A percentile compares a stretch with the other conserved stretches of the same genome.
Conservation (phyloP, 2,888 invertebrate genomes). For the Netelia virgata region DNA sequence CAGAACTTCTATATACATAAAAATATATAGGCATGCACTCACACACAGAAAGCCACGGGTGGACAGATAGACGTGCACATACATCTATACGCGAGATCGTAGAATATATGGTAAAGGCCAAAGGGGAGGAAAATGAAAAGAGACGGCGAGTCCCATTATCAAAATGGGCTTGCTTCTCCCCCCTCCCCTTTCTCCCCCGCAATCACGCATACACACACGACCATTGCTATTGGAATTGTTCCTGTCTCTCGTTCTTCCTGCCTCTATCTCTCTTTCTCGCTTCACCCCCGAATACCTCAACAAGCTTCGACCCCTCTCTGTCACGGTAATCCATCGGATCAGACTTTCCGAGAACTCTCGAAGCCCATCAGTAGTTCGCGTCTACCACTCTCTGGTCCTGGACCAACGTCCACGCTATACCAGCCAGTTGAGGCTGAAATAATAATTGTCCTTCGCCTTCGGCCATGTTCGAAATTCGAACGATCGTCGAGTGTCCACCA, state of each 20-base stretch:
- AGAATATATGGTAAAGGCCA: conserved; percentile 12
- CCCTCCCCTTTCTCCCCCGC: conserved; percentile 74
- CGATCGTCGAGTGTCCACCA: not conserved
- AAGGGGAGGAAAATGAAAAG: conserved; percentile 51
- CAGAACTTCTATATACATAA: conserved; percentile 50
- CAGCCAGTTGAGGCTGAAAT: conserved; percentile 28
- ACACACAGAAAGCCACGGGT: conserved; percentile 22
- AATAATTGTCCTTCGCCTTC: conserved; percentile 41
- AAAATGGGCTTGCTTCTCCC: conserved; percentile 83
- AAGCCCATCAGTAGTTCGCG: conserved; percentile 38
- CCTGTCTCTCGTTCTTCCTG: conserved; percentile 72
- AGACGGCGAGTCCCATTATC: conserved; percentile 80
- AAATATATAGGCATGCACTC: conserved; percentile 26
- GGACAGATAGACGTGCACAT: conserved; percentile 8
- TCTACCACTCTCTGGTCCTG: conserved; percentile 13
- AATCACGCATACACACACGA: conserved; percentile 63
- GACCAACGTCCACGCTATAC: not conserved
- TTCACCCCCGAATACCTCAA: conserved; percentile 6
- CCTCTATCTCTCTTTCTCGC: conserved; percentile 53
- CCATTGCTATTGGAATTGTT: conserved; percentile 78
- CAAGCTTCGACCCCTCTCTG: conserved; percentile 25
- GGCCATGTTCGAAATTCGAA: conserved; percentile 32
- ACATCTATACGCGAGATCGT: conserved; percentile 4
- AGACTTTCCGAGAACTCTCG: conserved; percentile 44
- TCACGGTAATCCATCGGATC: conserved; percentile 63